Evolutionary conservation across 2,888 invertebrate genomes (phyloP), one percentile per base, ranked within the genome.

Genomic region (Acleris emargana): DNA sequence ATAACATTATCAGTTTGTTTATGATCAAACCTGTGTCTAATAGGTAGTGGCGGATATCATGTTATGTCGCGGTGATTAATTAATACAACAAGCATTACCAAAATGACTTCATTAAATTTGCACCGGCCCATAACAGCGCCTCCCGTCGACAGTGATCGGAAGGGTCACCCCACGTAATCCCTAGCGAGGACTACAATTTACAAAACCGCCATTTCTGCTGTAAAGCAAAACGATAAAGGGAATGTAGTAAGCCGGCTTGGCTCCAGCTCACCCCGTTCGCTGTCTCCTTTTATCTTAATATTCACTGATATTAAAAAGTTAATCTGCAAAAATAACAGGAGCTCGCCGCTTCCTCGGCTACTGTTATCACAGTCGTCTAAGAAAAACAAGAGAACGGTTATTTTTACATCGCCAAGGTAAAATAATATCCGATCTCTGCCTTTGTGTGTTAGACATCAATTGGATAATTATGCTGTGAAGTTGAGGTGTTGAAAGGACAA

Each of bases 101-200:
- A 45, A 45, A 17, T 45, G 7, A 7, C 17, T 45, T 45, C 45
- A 45, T 45, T 45, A 45, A 45, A 45, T 7, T n/a, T 50, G 28
- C 17, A 52, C 5, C 4, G 28, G 53, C 32, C 18, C 4, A 5
- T 53, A 53, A 38, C 18, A 38, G 51, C 51, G 51, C 17, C 18
- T 53, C 32, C 38, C 53, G 38, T 53, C 38, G 18, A 16, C 42
- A 42, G 42, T 86, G 87, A 89, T 91, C 86, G 80, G 80, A 81
- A 78, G 81, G 91, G 84, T 88, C 87, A 84, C 84, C 84, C 74
- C 78, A 76, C 83, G 87, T 89, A 91, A 91, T 89, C 89, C 86
- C 79, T 76, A 73, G 78, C 78, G 78, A 83, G 80, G 20, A 20
- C 57, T 84, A 85, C 83, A 82, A 83, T 87, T 85, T 86, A 82